These are phyloP conservation scores for Pteronotus mesoamericanus DNA, from an alignment of 2,797 vertebrate species.

Conservation along the genomic window DNA sequence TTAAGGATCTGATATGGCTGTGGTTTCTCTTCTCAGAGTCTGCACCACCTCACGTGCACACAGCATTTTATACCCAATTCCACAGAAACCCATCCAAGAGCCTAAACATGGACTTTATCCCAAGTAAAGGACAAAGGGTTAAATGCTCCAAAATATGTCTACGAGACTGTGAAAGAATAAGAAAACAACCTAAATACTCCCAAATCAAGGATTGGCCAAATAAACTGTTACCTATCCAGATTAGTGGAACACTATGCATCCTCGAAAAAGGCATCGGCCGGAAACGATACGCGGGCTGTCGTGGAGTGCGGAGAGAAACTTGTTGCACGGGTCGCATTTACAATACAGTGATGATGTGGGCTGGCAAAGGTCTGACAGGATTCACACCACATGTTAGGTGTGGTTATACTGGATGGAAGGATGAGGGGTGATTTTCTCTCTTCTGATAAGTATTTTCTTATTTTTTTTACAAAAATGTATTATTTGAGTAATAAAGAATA, in stretches of 20 bases:
- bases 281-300: rapidly evolving
- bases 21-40: not conserved
- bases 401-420: not conserved
- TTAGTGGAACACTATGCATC: not conserved
- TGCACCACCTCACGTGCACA: not conserved
- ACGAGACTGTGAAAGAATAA: not conserved
- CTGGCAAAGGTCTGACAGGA: not conserved
- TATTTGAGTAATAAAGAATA: not conserved
- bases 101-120: not conserved
- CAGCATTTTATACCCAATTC: not conserved
- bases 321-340: rapidly evolving
- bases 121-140: not conserved
- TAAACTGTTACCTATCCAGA: rapidly evolving
- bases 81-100: not conserved
- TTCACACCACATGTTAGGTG: rapidly evolving
- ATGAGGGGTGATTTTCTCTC: not conserved
- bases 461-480: not conserved
- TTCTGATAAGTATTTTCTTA: not conserved
- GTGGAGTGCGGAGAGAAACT: not conserved
- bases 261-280: rapidly evolving
- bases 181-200: not conserved
- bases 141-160: not conserved
- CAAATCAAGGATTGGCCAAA: too few species aligned
- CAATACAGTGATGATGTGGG: rapidly evolving
- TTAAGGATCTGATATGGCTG: not conserved